Evolutionary conservation across 2,797 vertebrate species (phyloP), one percentile per base, ranked within the genome.

Genomic region (Mus caroli): DNA sequence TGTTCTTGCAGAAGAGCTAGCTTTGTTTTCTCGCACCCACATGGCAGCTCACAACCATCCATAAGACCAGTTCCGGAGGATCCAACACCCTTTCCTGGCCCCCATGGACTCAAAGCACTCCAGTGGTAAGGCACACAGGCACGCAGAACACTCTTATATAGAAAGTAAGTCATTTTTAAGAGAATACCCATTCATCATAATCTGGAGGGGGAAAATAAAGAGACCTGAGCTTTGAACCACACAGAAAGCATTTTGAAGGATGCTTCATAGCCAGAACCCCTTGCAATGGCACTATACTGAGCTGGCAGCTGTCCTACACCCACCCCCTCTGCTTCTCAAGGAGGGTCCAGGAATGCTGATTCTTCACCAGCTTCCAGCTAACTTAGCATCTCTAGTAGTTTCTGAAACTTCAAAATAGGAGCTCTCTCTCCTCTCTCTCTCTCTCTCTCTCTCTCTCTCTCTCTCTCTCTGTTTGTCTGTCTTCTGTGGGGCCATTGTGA

Each of bases 161-260:
- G 46, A 84, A 31, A 64, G 31, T 40, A 60, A 82, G 14, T 43
- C 8, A 52, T 67, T 67, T 24, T 20, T 20, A 2, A 50, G 50
- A 15, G 83, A 64, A 83, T 60, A 64, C 20, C 46, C 43, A 2
- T 62, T 79, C 31, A 79, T 82, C 87, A 76, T 34, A 3, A 50
- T n/a, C 31, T 26, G 19, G 82, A 82, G 37, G 43, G 79, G 26
- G 90, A 91, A 58, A 69, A 67, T 15, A 1, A 77, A 87, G 86
- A 12, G 52, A 8, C 22, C 62, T 40, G 88, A 83, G 46, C 9
- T 76, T 56, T 26, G 34, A 71, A 46, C 40, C 77, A 80, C 60
- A 83, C 9, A 11, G 84, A 94, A 85, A 86, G 78, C 24, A 8
- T 40, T 94, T 82, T 0, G 6, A 93, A 96, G 73, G 86, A 56